These are phyloP conservation scores for Hemichromis elongatus DNA, from an alignment of 2,113 vertebrate species.

Conservation along the genomic window DNA sequence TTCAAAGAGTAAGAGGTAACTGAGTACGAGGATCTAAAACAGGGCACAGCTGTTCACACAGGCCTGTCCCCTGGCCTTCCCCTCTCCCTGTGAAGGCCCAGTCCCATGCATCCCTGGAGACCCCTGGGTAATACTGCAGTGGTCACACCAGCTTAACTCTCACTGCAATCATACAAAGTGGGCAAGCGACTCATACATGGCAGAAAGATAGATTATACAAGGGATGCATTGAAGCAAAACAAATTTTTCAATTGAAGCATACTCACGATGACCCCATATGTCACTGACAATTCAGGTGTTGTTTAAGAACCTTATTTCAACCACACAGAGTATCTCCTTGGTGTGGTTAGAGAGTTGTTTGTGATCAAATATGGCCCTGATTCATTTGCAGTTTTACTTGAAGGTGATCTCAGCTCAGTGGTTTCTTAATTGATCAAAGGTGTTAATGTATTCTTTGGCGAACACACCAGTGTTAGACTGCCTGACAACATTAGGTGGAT, in stretches of 20 bases:
- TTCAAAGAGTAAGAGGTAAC: slow-evolving; percentile 71
- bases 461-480: background rate
- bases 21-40: slow-evolving; percentile 69
- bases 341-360: background rate
- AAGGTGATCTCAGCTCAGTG: slow-evolving; percentile 3
- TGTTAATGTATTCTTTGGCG: slow-evolving; percentile 16
- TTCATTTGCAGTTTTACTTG: slow-evolving; percentile 21
- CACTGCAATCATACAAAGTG: slow-evolving; percentile 38
- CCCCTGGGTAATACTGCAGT: slow-evolving; percentile 57
- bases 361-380: slow-evolving; percentile 3
- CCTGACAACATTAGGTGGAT: background rate
- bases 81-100: slow-evolving; percentile 47
- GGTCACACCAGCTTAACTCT: slow-evolving; percentile 54
- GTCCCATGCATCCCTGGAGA: slow-evolving; percentile 58
- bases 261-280: background rate
- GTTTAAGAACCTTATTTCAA: slow-evolving; percentile 10
- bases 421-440: slow-evolving; percentile 1
- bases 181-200: slow-evolving; percentile 19
- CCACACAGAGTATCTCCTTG: slow-evolving; percentile 20
- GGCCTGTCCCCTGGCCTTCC: slow-evolving; percentile 49
- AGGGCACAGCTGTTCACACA: slow-evolving; percentile 74
- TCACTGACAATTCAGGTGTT: background rate
- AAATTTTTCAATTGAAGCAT: background rate
- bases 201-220: background rate
- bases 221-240: background rate